These are phyloP conservation scores for Calliopum simillimum DNA, from an alignment of 2,888 invertebrate genomes.

Conservation along the genomic window DNA sequence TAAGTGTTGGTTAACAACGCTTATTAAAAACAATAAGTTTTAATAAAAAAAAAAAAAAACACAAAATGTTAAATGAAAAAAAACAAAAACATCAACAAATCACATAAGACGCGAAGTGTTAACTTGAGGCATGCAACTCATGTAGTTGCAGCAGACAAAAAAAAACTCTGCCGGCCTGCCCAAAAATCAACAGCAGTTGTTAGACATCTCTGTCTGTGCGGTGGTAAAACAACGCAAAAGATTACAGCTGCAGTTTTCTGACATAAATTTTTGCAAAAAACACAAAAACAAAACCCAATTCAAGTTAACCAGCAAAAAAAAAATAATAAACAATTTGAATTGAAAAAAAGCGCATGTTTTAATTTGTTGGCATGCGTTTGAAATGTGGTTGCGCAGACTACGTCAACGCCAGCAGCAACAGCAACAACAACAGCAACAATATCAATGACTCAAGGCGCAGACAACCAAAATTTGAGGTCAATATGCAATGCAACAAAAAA, in stretches of 20 bases:
- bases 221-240: background rate
- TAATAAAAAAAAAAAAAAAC: too few relatives aligned
- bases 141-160: slow-evolving; percentile 7
- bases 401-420: background rate
- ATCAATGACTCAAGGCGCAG: slow-evolving; percentile 2
- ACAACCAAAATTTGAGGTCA: slow-evolving; percentile 21
- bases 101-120: slow-evolving; percentile 7
- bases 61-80: too few relatives aligned
- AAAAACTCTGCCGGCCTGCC: background rate
- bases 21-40: too few relatives aligned
- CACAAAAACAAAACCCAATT: slow-evolving; percentile 8
- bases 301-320: slow-evolving; percentile 1
- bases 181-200: background rate
- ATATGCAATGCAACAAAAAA: slow-evolving; percentile 19
- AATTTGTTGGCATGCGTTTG: slow-evolving; percentile 35
- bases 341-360: slow-evolving; percentile 26
- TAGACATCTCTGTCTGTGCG: too few relatives aligned
- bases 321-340: slow-evolving; percentile 8
- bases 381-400: slow-evolving; percentile 15
- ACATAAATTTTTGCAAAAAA: slow-evolving; percentile 31
- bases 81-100: too few relatives aligned
- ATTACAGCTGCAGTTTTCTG: slow-evolving; percentile 33
- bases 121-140: slow-evolving; percentile 28
- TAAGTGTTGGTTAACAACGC: too few relatives aligned
- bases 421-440: background rate